Conservation (phyloP, 2,888 invertebrate genomes). For the Leptopterna dolabrata region DNA sequence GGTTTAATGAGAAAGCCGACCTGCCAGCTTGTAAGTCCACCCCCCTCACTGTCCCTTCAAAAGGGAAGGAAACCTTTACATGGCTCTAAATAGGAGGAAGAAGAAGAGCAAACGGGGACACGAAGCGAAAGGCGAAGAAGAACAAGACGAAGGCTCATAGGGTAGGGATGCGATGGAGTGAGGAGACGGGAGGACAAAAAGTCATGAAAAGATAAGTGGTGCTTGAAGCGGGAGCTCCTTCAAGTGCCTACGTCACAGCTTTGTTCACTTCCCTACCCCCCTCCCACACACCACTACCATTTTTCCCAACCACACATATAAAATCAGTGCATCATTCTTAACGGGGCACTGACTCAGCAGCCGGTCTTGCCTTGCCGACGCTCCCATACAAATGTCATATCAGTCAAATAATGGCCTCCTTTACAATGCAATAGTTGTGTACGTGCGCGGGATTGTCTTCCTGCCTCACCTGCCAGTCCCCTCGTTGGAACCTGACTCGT, state of each 20-base stretch:
- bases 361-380: background rate
- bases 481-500: background rate
- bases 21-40: slow-evolving; percentile 3
- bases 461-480: background rate
- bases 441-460: background rate
- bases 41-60: background rate
- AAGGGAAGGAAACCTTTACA: background rate
- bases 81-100: background rate
- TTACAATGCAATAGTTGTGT: background rate
- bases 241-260: slow-evolving; percentile 45
- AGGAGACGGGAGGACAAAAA: slow-evolving; percentile 23
- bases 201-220: slow-evolving; percentile 52
- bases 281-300: background rate
- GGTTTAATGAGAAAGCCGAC: slow-evolving; percentile 1
- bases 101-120: background rate
- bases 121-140: background rate
- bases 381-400: slow-evolving; percentile 14
- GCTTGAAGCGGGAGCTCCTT: slow-evolving; percentile 46
- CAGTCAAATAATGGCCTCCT: background rate
- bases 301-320: slow-evolving; percentile 33
- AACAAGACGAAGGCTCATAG: background rate
- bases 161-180: background rate
- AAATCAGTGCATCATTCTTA: slow-evolving; percentile 49
- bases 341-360: slow-evolving; percentile 43
- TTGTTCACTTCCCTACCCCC: slow-evolving; percentile 25